phyloP scores from a whole-genome alignment of 2,888 invertebrate species.

The Arenicola marina region DNA sequence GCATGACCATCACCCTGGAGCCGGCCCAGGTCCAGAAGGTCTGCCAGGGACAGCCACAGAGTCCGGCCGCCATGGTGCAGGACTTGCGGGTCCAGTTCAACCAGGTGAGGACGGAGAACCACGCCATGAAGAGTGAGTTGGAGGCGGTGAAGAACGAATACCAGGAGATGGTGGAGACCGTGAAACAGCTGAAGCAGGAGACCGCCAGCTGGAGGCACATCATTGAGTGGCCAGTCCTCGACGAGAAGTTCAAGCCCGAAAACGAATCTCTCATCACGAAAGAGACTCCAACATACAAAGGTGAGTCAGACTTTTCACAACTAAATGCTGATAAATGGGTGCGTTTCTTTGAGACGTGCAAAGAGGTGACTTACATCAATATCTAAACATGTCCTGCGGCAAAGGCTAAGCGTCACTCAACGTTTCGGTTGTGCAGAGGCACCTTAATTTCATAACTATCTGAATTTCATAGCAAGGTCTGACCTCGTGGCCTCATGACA shows the following conservation, averaged over 20 bases:
- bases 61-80: background rate
- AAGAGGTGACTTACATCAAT: no score
- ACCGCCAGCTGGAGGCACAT: constrained; percentile 21
- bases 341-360: no score
- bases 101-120: background rate
- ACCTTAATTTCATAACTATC: no score
- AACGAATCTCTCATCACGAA: constrained; percentile 15
- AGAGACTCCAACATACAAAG: background rate
- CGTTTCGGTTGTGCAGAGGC: no score
- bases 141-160: constrained; percentile 14
- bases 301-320: background rate
- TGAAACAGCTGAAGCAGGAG: constrained; percentile 17
- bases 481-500: no score
- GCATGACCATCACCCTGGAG: background rate
- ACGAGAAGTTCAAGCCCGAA: constrained; percentile 14
- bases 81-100: no score
- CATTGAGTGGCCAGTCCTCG: constrained; percentile 22
- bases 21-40: background rate
- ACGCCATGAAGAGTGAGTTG: background rate
- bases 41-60: background rate
- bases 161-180: constrained; percentile 21
- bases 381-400: no score
- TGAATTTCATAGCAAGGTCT: no score
- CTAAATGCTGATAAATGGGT: no score
- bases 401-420: no score